Percentiles rank a stretch among this genome's conserved stretches.
phyloP scores from a whole-genome alignment of 2,113 vertebrate genomes.

The Hiodon tergisus region DNA sequence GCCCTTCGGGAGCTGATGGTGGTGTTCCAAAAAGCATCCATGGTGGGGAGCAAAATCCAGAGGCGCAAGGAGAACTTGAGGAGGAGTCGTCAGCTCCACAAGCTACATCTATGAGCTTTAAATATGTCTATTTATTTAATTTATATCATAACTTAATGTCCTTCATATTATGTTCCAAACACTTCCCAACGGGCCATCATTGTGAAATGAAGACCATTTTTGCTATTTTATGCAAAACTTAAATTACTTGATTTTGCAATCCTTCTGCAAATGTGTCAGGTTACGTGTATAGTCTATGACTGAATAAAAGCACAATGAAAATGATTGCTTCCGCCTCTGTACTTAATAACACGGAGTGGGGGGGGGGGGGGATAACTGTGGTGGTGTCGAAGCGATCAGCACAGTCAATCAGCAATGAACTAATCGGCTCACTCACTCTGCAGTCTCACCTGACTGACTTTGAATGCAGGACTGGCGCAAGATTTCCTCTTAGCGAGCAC shows the following conservation, averaged over 20 bases:
- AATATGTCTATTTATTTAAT: conserved; percentile 9
- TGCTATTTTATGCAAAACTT: conserved; percentile 19
- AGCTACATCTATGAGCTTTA: background rate
- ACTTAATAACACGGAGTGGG: no score
- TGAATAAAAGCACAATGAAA: conserved; percentile 2
- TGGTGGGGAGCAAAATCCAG: background rate
- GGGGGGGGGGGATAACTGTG: no score
- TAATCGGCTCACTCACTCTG: no score
- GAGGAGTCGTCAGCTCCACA: conserved; percentile 7
- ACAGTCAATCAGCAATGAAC: no score
- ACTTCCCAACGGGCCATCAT: background rate
- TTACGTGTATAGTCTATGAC: conserved; percentile 21
- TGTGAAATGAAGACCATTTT: background rate
- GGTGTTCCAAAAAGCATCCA: background rate
- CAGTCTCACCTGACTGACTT: no score
- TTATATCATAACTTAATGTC: conserved; percentile 13
- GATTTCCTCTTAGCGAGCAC: background rate
- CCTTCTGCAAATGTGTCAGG: background rate
- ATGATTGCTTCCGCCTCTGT: background rate
- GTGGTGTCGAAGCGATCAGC: no score
- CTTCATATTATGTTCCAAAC: background rate
- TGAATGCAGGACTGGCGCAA: no score
- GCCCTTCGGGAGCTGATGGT: background rate
- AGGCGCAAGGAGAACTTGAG: background rate
- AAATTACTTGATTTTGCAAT: background rate